Evolutionary conservation across 2,797 vertebrate genomes (phyloP).

Genomic region (Scarus forsteni): DNA sequence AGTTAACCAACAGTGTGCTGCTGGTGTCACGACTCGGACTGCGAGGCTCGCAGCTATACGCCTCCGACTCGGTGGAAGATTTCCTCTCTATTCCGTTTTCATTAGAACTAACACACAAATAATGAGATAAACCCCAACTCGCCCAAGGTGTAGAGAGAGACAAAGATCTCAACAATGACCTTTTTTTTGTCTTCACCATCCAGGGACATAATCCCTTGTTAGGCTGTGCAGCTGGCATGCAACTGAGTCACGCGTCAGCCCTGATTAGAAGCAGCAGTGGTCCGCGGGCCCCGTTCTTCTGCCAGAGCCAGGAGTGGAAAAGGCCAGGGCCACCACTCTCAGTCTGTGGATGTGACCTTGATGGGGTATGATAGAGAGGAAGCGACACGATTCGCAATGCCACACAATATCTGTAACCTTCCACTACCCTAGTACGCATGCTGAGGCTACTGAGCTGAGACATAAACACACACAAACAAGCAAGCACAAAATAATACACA

Average conservation of each 20-base stretch:
- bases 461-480: conserved; percentile 50
- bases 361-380: conserved; percentile 81
- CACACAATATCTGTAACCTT: conserved; percentile 82
- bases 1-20: conserved; percentile 52
- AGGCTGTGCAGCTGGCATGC: conserved; percentile 83
- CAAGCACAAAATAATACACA: conserved; percentile 34
- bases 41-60: conserved; percentile 37
- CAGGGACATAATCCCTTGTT: conserved; percentile 82
- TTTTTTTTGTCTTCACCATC: conserved; percentile 83
- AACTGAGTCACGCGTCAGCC: conserved; percentile 88
- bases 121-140: conserved; percentile 60
- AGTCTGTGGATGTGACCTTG: conserved; percentile 83
- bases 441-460: conserved; percentile 72
- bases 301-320: conserved; percentile 82
- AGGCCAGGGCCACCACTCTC: conserved; percentile 80
- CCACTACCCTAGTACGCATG: conserved; percentile 57
- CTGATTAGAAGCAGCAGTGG: conserved; percentile 86
- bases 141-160: conserved; percentile 76
- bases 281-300: conserved; percentile 78
- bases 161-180: conserved; percentile 81
- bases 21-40: conserved; percentile 52
- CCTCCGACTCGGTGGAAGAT: conserved; percentile 31
- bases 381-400: conserved; percentile 78
- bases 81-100: conserved; percentile 53
- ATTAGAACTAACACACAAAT: conserved; percentile 55